phyloP scores from a whole-genome alignment of 37 sponge, comb jelly and placozoan genomes.

The Sycon ciliatum region DNA sequence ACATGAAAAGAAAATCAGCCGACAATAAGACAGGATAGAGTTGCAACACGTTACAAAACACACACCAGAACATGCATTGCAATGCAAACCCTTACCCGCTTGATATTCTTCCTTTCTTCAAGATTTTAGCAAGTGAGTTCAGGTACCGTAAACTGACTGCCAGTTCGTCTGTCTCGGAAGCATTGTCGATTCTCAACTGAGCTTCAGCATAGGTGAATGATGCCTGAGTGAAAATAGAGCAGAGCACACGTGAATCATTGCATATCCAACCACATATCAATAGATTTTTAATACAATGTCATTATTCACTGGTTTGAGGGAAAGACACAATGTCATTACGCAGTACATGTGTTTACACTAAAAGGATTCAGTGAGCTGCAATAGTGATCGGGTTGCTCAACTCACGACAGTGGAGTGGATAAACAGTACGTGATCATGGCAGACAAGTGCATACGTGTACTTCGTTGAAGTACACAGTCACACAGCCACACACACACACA shows the following conservation, averaged over 20 bases:
- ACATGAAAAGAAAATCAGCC: not conserved
- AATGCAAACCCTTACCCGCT: constrained; percentile 33
- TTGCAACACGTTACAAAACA: no score
- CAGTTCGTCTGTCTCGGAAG: constrained; percentile 42
- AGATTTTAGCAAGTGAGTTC: constrained; percentile 70
- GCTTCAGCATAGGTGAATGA: constrained; percentile 88
- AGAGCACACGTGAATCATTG: not conserved
- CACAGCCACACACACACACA: no score
- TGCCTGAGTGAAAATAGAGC: constrained; percentile 11
- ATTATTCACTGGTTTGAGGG: no score
- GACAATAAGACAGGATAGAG: not conserved
- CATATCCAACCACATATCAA: not conserved
- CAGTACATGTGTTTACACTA: no score
- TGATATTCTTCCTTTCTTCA: constrained; percentile 64
- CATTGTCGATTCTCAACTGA: constrained; percentile 83
- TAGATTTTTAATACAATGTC: not conserved
- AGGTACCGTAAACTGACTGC: constrained; percentile 63
- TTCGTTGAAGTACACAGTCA: no score
- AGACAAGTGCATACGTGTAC: no score
- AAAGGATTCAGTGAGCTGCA: no score
- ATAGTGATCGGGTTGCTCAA: no score
- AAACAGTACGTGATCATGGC: no score
- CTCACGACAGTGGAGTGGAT: no score
- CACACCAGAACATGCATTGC: not conserved
- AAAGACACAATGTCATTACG: no score